Evolutionary conservation across 2,888 invertebrate species (phyloP).

Genomic region (Oscheius myriophilus): DNA sequence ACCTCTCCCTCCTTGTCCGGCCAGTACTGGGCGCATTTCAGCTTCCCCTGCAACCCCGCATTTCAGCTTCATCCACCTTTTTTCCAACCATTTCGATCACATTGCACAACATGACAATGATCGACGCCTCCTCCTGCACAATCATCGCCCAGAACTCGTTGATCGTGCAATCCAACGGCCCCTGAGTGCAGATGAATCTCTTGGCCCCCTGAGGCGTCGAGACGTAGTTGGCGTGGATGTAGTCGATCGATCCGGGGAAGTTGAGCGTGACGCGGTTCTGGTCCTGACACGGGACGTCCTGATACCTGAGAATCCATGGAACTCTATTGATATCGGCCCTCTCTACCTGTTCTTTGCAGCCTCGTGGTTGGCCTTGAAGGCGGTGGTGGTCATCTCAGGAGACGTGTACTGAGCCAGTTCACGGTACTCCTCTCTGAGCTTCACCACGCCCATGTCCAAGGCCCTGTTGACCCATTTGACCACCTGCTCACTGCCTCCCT

Average conservation of each 20-base stretch:
- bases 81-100: constrained; percentile 37
- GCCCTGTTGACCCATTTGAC: constrained; percentile 45
- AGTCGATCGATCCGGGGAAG: constrained; percentile 46
- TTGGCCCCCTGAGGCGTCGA: constrained; percentile 41
- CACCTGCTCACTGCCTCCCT: constrained; percentile 26
- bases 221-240: constrained; percentile 61
- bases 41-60: constrained; percentile 69
- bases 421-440: constrained; percentile 52
- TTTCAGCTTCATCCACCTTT: no score
- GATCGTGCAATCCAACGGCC: constrained; percentile 43
- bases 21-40: constrained; percentile 79
- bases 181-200: constrained; percentile 61
- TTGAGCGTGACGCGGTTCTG: constrained; percentile 45
- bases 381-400: constrained; percentile 43
- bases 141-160: constrained; percentile 52
- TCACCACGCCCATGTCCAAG: constrained; percentile 50
- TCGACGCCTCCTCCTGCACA: constrained; percentile 39
- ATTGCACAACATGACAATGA: constrained; percentile 58
- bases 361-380: constrained; percentile 46
- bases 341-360: constrained; percentile 31
- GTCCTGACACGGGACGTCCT: constrained; percentile 60
- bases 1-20: constrained; percentile 41
- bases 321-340: background rate
- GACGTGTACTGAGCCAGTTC: constrained; percentile 51
- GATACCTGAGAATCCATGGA: constrained; percentile 27